Conservation (phyloP, 1,140 invertebrate species). For the Solenopsis invicta region DNA sequence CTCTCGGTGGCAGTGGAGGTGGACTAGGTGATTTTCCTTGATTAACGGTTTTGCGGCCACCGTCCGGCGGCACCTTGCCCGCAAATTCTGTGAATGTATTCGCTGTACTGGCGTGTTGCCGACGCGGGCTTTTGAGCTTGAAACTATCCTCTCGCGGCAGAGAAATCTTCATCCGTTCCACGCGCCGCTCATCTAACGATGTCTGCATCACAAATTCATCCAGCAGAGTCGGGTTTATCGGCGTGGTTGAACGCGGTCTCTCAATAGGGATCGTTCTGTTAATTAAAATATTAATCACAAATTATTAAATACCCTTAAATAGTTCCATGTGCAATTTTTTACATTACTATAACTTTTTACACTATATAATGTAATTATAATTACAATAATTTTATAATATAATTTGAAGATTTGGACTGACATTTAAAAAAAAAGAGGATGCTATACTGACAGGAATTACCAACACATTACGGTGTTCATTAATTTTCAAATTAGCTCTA, state of each 20-base stretch:
- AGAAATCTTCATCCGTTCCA: slow-evolving; percentile 91
- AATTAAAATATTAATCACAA: not conserved
- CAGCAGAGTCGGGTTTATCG: slow-evolving; percentile 92
- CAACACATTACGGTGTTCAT: too few species aligned
- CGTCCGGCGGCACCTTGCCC: slow-evolving; percentile 77
- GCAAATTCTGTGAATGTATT: slow-evolving; percentile 85
- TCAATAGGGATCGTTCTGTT: slow-evolving; percentile 94
- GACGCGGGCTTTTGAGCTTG: slow-evolving; percentile 83
- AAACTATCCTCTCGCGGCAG: slow-evolving; percentile 89
- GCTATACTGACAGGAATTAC: too few species aligned
- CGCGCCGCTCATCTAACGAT: slow-evolving; percentile 80
- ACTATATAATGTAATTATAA: too few species aligned
- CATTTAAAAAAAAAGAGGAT: too few species aligned
- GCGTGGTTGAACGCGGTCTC: slow-evolving; percentile 94
- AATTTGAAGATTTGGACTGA: too few species aligned
- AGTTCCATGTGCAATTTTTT: too few species aligned
- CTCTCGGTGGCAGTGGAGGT: slow-evolving; percentile 86
- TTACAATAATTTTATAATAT: too few species aligned
- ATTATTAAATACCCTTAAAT: not conserved
- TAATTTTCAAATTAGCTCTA: too few species aligned
- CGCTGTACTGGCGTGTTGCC: slow-evolving; percentile 67
- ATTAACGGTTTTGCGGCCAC: slow-evolving; percentile 49
- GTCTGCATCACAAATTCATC: slow-evolving; percentile 90
- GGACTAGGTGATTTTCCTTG: slow-evolving; percentile 82
- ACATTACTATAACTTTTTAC: too few species aligned